Base-by-base conservation (phyloP, 2,888 invertebrate genomes). In the Eupithecia dodoneata region DNA sequence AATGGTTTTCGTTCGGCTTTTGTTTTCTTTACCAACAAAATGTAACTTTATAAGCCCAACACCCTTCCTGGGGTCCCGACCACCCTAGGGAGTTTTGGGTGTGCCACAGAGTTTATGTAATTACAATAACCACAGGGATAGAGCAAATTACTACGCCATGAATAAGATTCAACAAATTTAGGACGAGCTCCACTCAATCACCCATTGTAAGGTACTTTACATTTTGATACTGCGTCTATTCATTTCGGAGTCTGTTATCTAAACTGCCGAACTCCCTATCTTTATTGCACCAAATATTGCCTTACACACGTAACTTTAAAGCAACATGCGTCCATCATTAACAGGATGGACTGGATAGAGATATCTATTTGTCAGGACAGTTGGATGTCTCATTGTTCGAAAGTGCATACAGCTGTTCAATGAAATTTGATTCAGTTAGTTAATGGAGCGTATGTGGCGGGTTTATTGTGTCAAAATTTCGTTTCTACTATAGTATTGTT, bases 401-500 rank as follows among this genome's bases (percentile, higher is more conserved):
- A 86, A 86, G 83, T 84, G 83, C 83, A 85, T 88, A 87, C 93
- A 94, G 93, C 91, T 94, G 94, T 91, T 90, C 90, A 87, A 89
- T 90, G 92, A 88, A 92, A 93, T 92, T 90, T 90, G 92, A 93
- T 91, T 90, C 92, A 87, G 86, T 87, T 88, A 86, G 84, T 88
- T 91, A 93, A 93, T 92, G 91, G 92, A 89, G 89, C 90, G 91
- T 87, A 87, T 90, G 89, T 86, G 89, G 89, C 87, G 84, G 84
- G 83, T 79, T 88, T 88, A 85, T 84, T 85, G 79, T 84, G 84
- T 86, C 83, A 83, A 85, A 88, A 83, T 85, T 84, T 82, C 82
- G 82, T 83, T 86, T 84, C 85, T 86, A 83, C 84, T 77, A 84
- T 81, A 83, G 82, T 82, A 81, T 79, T 80, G 80, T 83, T 77